Conservation (phyloP, 2,113 vertebrate species). For the Elachura formosa region DNA sequence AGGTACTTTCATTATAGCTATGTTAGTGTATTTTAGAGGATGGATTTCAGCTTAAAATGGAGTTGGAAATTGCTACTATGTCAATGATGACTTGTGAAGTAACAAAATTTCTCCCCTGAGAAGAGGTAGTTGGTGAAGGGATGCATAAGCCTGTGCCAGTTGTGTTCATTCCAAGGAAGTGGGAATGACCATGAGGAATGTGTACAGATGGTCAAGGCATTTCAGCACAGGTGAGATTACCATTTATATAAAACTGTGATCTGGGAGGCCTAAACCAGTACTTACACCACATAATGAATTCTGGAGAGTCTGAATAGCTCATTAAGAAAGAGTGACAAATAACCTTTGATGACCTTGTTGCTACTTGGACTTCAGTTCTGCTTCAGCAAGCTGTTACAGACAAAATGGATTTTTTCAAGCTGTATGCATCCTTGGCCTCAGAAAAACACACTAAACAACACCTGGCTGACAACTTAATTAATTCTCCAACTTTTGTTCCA, state of each 20-base stretch:
- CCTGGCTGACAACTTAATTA: not conserved
- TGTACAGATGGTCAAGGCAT: not conserved
- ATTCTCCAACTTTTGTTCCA: not conserved
- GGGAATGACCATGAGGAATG: not conserved
- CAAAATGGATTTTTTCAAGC: not conserved
- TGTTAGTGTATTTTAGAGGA: not conserved
- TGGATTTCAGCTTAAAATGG: not conserved
- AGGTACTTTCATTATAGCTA: not conserved
- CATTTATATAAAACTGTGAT: not conserved
- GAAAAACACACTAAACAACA: not conserved
- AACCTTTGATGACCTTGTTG: not conserved
- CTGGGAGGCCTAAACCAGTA: not conserved
- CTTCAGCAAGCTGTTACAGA: not conserved
- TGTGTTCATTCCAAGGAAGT: not conserved
- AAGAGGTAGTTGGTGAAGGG: not conserved
- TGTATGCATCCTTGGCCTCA: not conserved
- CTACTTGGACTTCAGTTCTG: not conserved
- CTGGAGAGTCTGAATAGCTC: not conserved
- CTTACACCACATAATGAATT: not conserved
- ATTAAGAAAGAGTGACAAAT: not conserved
- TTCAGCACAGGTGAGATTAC: not conserved
- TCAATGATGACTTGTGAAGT: not conserved
- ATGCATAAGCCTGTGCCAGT: not conserved
- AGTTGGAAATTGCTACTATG: not conserved
- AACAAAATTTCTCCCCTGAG: not conserved